Base-by-base conservation (phyloP, 2,113 vertebrate genomes). In the Asarcornis scutulata region DNA sequence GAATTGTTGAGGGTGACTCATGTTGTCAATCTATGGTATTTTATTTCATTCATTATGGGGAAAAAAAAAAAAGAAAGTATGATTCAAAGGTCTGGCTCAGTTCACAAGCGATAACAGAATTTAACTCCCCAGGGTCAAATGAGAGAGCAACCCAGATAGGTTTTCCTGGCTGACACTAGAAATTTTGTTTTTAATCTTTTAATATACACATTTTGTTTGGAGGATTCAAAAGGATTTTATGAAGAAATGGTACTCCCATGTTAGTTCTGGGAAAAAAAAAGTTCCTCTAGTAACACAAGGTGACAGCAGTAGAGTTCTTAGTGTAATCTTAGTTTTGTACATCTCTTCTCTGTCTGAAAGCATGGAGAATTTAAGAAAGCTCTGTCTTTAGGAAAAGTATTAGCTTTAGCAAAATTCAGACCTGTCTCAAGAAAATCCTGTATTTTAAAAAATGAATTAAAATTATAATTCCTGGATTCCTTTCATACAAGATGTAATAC, bases 121-220 rank as follows among this genome's bases (percentile, higher is more conserved):
- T 78, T 77, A 67, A n/a, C 25, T 81, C 66, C 50, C 32, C 5
- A 32, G 34, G 7, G 27, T 67, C 18, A 86, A 90, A 88, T 6
- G 4, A 62, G 2, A 64, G 12, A 48, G 4, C 21, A 82, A 2
- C 1, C 13, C 13, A 75, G 29, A 36, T 1, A 38, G 2, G 17
- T 22, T 86, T 83, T 89, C 63, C 36, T 59, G 16, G 11, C 7
- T 53, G 58, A 59, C 4, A 29, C 4, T 29, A 58, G 11, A 13
- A 50, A 11, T 53, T 75, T 84, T 82, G 11, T 0, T 58, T 75
- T 53, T n/a, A 5, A 11, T 34, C 3, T 92, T 66, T 75, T 84
- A 53, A 42, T 46, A 71, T 13, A 50, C 4, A 71, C 2, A 7
- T 36, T 74, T 88, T 52, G 20, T 60, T 73, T 73, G 13, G 69